A percentile compares a stretch with the other conserved stretches of the same genome.
Conservation (phyloP, 2,888 invertebrate genomes). For the Yponomeuta sedellus region DNA sequence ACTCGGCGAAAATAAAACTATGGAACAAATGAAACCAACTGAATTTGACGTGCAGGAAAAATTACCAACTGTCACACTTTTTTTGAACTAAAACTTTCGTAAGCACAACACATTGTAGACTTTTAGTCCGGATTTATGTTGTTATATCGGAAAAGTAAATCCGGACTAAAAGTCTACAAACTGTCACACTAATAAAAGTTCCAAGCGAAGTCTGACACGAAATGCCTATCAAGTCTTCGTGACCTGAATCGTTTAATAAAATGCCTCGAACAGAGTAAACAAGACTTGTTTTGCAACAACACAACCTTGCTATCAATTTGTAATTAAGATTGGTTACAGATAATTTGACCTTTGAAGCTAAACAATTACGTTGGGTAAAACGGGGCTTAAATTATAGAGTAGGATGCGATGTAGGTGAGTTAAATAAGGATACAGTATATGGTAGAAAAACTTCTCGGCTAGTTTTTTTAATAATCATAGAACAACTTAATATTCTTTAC, state of each 20-base stretch:
- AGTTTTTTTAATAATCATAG: not conserved
- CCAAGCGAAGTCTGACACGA: not conserved
- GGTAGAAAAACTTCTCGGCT: not conserved
- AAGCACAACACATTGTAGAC: too few species aligned
- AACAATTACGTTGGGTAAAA: not conserved
- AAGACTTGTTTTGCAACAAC: slow-evolving; percentile 1
- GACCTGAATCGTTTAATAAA: slow-evolving; percentile 10
- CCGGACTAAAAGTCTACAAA: too few species aligned
- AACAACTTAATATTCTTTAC: not conserved
- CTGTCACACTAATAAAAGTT: not conserved
- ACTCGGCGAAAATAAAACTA: too few species aligned
- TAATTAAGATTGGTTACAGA: slow-evolving; percentile 9
- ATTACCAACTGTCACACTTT: too few species aligned
- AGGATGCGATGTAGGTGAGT: not conserved
- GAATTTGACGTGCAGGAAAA: too few species aligned
- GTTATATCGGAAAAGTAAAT: too few species aligned
- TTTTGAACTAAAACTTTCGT: too few species aligned
- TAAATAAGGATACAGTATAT: not conserved
- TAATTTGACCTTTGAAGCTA: slow-evolving; percentile 6
- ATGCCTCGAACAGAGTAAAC: not conserved
- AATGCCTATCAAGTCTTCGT: slow-evolving; percentile 3
- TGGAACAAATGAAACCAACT: too few species aligned
- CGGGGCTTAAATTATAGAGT: not conserved
- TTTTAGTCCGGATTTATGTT: too few species aligned
- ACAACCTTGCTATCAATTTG: slow-evolving; percentile 6